Base-by-base conservation (phyloP, 2,797 vertebrate genomes). In the Luscinia luscinia region DNA sequence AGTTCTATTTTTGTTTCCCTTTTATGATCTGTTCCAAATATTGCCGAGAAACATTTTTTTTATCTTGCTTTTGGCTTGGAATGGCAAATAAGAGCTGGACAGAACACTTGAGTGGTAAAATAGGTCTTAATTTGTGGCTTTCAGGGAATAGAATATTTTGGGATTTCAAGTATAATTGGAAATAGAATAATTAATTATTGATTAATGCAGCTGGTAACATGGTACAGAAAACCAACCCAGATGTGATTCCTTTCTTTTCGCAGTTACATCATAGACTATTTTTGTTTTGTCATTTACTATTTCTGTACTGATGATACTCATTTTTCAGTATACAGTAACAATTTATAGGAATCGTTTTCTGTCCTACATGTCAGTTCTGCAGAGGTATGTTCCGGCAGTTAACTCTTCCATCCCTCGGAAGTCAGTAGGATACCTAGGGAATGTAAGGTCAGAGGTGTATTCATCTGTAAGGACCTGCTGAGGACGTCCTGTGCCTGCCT, bases 391-490 rank as follows among this genome's bases (percentile, higher is more conserved):
- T 69, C 38, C 61, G 67, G 14, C 27, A 32, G 27, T 64, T 70
- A 57, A 30, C 28, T 78, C 24, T 52, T 82, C 59, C 17, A 28
- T 84, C 5, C 43, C 7, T 1, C 3, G 80, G 28, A 23, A 70
- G 9, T 41, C 36, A 27, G 38, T 30, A 16, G 51, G 34, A 34
- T 27, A 49, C 2, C 3, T 27, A 7, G 23, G 67, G 21, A 70
- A 5, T 22, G 12, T 34, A 2, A 26, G 68, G 36, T 66, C 46
- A 61, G 40, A 26, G 0, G 1, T 2, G 1, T 1, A 2, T 30
- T 45, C 11, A 4, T 46, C n/a, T 72, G 14, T 18, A 0, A 9
- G 70, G 72, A 30, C 23, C 38, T 43, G 8, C 12, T 51, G 30
- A 38, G 34, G 49, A 32, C 4, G 1, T 59, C 15, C 52, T 74